A percentile compares a stretch with the other conserved stretches of the same genome.
phyloP scores from a whole-genome alignment of 2,113 vertebrate species.

The Eolophus roseicapilla region DNA sequence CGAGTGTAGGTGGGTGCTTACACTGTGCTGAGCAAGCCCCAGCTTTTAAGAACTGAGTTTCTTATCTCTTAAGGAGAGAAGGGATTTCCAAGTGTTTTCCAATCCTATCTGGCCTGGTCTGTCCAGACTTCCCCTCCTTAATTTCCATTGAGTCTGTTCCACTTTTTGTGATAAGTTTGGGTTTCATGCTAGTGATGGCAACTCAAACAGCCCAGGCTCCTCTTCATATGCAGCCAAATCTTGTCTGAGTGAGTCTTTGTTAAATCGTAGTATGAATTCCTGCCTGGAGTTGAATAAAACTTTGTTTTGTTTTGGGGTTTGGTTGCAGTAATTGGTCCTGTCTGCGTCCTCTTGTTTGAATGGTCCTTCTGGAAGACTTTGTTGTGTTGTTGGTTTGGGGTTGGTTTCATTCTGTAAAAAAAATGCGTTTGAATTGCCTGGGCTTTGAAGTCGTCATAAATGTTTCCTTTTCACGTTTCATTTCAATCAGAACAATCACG shows the following conservation, averaged over 20 bases:
- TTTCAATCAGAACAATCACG: neutral
- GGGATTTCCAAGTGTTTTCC: neutral
- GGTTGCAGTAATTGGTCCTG: slow-evolving; percentile 34
- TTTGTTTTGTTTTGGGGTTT: neutral
- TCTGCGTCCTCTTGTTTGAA: neutral
- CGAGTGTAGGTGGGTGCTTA: neutral
- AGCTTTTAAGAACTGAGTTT: neutral
- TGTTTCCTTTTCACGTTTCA: slow-evolving; percentile 27
- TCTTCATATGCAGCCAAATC: neutral
- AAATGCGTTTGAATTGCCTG: neutral
- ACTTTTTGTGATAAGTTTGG: neutral
- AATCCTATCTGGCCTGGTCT: neutral
- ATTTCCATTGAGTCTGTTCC: neutral
- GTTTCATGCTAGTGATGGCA: neutral
- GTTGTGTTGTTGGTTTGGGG: neutral
- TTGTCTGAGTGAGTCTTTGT: neutral
- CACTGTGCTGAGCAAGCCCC: neutral
- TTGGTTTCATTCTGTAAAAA: neutral
- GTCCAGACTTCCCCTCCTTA: neutral
- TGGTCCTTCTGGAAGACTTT: slow-evolving; percentile 26
- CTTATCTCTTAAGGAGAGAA: neutral
- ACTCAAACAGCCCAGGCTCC: neutral
- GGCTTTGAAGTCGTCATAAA: slow-evolving; percentile 34
- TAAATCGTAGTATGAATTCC: neutral
- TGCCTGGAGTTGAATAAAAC: slow-evolving; percentile 6